These are phyloP conservation scores for Peromyscus attwateri DNA, from an alignment of 2,797 vertebrate species.

Conservation along the genomic window DNA sequence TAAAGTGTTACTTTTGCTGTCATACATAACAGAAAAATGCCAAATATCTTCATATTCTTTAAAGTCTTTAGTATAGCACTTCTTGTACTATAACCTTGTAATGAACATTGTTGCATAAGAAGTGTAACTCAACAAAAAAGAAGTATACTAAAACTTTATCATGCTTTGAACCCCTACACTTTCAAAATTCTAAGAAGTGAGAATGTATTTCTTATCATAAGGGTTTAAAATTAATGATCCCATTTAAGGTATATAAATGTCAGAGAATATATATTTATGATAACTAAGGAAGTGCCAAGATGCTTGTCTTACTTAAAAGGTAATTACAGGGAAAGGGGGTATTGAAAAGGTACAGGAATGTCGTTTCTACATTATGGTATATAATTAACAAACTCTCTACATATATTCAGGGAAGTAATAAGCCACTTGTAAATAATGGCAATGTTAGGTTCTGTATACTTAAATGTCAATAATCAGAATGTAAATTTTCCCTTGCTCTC, in stretches of 20 bases:
- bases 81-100: slow-evolving; percentile 14
- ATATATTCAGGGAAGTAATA: slow-evolving; percentile 87
- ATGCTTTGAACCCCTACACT: slow-evolving; percentile 80
- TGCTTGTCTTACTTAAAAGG: slow-evolving; percentile 85
- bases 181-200: slow-evolving; percentile 83
- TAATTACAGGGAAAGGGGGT: slow-evolving; percentile 86
- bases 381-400: slow-evolving; percentile 88
- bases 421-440: slow-evolving; percentile 87
- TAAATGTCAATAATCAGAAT: slow-evolving; percentile 87
- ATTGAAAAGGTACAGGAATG: slow-evolving; percentile 85
- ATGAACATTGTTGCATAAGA: background rate
- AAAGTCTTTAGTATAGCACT: background rate
- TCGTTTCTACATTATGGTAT: slow-evolving; percentile 80
- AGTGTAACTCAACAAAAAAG: slow-evolving; percentile 8
- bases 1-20: slow-evolving; percentile 7
- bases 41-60: slow-evolving; percentile 23
- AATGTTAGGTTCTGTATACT: slow-evolving; percentile 84
- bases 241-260: slow-evolving; percentile 83
- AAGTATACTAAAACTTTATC: slow-evolving; percentile 30
- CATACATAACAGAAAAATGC: background rate
- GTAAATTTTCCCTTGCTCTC: slow-evolving; percentile 81
- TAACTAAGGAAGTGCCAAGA: slow-evolving; percentile 83
- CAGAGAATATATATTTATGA: slow-evolving; percentile 81
- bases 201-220: slow-evolving; percentile 85
- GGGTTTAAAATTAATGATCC: slow-evolving; percentile 79